Percentiles rank a stretch among this genome's conserved stretches.
These are phyloP conservation scores for Saccostrea cuccullata DNA, from an alignment of 1,140 invertebrate genomes.

Conservation along the genomic window DNA sequence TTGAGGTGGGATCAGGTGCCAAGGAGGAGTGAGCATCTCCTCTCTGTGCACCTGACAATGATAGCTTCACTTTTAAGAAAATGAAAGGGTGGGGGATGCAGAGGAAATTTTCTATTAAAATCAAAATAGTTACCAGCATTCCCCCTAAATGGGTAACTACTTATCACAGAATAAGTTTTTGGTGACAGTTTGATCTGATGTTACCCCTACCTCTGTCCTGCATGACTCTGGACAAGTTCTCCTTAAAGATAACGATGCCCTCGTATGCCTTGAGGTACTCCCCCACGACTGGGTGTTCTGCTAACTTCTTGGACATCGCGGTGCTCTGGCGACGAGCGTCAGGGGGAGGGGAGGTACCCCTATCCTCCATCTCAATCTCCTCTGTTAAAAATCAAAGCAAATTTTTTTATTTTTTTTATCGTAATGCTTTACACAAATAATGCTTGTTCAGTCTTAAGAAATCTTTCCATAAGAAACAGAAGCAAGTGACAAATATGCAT, in stretches of 20 bases:
- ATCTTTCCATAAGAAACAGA: too few species aligned
- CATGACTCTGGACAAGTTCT: constrained; percentile 69
- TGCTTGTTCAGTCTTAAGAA: too few species aligned
- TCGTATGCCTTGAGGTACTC: constrained; percentile 74
- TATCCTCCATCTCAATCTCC: constrained; percentile 39
- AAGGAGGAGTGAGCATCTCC: too few species aligned
- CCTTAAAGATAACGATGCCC: constrained; percentile 71
- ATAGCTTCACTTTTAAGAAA: neutral
- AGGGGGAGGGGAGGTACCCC: constrained; percentile 32
- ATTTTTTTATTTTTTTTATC: too few species aligned
- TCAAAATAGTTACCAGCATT: too few species aligned
- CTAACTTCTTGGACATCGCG: constrained; percentile 55
- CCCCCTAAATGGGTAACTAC: too few species aligned
- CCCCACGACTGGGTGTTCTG: constrained; percentile 70
- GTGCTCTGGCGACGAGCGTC: neutral
- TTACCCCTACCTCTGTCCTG: constrained; percentile 70
- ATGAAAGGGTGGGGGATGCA: neutral
- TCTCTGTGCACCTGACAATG: neutral
- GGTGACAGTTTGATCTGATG: neutral
- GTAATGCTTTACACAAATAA: too few species aligned
- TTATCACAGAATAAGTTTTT: too few species aligned
- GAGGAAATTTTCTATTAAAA: too few species aligned
- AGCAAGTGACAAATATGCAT: too few species aligned
- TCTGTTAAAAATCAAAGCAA: constrained; percentile 48
- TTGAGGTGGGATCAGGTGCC: too few species aligned